Evolutionary conservation across 1,140 invertebrate species (phyloP), one percentile per base, ranked within the genome.

Genomic region (Onthophagus taurus): DNA sequence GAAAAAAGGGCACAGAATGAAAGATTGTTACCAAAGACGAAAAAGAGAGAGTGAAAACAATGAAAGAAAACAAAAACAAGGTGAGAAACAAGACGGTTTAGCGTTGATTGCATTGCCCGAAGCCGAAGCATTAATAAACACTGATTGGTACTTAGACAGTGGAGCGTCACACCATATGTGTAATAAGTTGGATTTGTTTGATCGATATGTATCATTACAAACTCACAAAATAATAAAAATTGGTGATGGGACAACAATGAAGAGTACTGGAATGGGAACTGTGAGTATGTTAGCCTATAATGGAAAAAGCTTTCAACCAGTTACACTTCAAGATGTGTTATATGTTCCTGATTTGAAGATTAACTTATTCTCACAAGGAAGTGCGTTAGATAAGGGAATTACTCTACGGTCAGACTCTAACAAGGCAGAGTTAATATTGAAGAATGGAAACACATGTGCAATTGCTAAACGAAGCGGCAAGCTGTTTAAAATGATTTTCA

Each of bases 401-500:
- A 7, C 14, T 1, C 14, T 43, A 13, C n/a, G 21, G 8, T 43
- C 17, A 11, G 16, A 43, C 34, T 19, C 20, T 1, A 9, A 19
- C 23, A 43, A 11, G 17, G 20, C 20, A 9, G 34, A 31, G 12
- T 29, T 34, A 9, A 13, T 26, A 18, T 20, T 18, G 17, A 20
- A 33, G 14, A 33, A 43, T 18, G 21, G 21, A 12, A 14, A 34
- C 8, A 18, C 12, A 31, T 33, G 29, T 33, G 31, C 42, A 14
- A 21, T 43, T 30, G 17, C 31, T 7, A 11, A 8, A 13, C 8
- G 42, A 14, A 29, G 19, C 7, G 26, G 16, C n/a, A 41, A 43
- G 18, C n/a, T 43, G 12, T 43, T 26, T 18, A 43, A 24, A 43
- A 43, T 33, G 30, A 18, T 30, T 17, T 43, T 43, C 34, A 24